A percentile compares a stretch with the other conserved stretches of the same genome.
Evolutionary conservation across 2,797 vertebrate genomes (phyloP).

Genomic region (Ctenosaura bakeri): DNA sequence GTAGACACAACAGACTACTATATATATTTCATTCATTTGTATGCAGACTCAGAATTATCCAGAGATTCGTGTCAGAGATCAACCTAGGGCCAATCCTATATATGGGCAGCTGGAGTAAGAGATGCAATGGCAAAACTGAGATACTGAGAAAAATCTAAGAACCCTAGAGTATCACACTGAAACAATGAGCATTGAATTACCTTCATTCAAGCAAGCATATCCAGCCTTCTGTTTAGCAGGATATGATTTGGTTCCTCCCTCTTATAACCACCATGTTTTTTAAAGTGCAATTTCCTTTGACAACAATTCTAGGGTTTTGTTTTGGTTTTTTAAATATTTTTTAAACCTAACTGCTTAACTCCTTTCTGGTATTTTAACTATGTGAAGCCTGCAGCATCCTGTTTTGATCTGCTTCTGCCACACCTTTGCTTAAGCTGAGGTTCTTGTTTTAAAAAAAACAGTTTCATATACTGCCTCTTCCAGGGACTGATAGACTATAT

Average conservation of each 20-base stretch:
- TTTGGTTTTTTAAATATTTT: neutral
- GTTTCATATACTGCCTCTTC: slow-evolving; percentile 2
- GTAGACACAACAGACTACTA: neutral
- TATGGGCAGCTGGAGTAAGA: neutral
- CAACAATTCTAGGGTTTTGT: neutral
- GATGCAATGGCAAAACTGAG: neutral
- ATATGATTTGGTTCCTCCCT: neutral
- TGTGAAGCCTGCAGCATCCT: slow-evolving; percentile 64
- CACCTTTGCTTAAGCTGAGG: neutral
- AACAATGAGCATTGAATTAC: neutral
- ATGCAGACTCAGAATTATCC: slow-evolving; percentile 1
- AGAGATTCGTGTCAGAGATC: neutral
- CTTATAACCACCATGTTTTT: neutral
- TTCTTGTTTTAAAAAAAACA: neutral
- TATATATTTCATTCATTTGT: neutral
- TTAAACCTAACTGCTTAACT: neutral
- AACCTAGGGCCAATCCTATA: neutral
- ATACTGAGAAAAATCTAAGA: neutral
- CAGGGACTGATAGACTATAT: neutral
- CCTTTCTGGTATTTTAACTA: slow-evolving; percentile 10
- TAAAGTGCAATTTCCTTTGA: neutral
- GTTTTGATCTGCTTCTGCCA: slow-evolving; percentile 49
- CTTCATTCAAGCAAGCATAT: too few species aligned
- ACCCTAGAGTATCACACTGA: too few species aligned
- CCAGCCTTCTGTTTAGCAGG: neutral